These are phyloP conservation scores for Moxostoma hubbsi DNA, from an alignment of 2,797 vertebrate species.

Conservation along the genomic window DNA sequence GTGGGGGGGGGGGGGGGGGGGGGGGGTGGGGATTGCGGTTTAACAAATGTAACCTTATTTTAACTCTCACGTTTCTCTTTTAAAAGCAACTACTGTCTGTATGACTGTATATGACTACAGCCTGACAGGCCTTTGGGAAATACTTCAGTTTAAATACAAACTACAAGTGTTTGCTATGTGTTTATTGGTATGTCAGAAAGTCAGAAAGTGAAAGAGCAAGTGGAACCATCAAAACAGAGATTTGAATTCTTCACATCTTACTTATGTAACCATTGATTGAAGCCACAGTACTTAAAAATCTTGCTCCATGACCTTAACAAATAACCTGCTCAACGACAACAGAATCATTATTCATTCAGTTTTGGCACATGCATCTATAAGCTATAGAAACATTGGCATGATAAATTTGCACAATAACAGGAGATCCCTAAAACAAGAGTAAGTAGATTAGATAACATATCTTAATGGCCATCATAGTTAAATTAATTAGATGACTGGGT, in stretches of 20 bases:
- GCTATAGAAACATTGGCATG: neutral
- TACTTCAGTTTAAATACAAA: neutral
- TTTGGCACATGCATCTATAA: neutral
- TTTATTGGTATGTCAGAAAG: neutral
- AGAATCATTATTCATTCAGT: neutral
- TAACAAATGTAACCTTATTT: no score
- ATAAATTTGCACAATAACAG: neutral
- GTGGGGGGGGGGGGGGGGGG: no score
- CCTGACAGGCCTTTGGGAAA: constrained; percentile 20
- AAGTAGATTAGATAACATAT: neutral
- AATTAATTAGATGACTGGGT: neutral
- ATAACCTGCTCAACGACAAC: constrained; percentile 15
- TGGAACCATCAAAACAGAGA: neutral
- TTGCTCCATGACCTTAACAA: neutral
- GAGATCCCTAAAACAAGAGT: neutral
- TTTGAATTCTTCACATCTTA: neutral
- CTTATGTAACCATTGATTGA: neutral
- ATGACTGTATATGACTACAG: no score
- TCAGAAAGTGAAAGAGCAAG: neutral
- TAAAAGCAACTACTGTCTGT: neutral
- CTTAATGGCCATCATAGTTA: neutral
- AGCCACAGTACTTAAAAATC: neutral
- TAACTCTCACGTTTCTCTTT: neutral
- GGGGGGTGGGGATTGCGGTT: no score
- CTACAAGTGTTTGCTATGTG: neutral